Evolutionary conservation across 2,888 invertebrate species (phyloP), one percentile per base, ranked within the genome.

Genomic region (Chesias legatella): DNA sequence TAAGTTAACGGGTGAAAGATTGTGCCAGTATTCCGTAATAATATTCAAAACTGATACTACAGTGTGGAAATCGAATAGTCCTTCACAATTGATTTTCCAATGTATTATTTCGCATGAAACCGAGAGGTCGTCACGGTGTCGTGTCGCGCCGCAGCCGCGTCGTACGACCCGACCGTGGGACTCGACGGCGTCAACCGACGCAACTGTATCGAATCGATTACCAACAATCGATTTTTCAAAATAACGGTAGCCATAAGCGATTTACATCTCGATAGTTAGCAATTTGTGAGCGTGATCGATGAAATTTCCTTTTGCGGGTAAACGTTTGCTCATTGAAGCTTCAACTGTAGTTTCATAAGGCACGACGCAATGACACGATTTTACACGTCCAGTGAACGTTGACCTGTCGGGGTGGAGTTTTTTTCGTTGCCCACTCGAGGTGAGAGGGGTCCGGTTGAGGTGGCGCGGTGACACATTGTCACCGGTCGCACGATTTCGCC

Each of bases 301-400:
- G 81, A 82, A 80, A 83, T 79, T 79, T 79, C 66, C 74, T 74
- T 73, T 79, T 79, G 79, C 81, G 79, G 82, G 71, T 70, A 79
- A 79, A 78, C 73, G 78, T 76, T 71, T 84, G 83, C 63, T 76
- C 83, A 81, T 78, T 78, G 79, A 78, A 79, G 82, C 82, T 79
- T 80, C 78, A 79, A 79, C 75, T 79, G 77, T 78, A 77, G 67
- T 86, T 86, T 86, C 85, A 85, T 85, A 84, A 85, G 77, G 76
- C 83, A 83, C 83, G 79, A 69, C 67, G 69, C 62, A 63, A 66
- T 67, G 65, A 72, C 72, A 71, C 69, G 58, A 67, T 60, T 67
- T 60, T 74, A 69, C 63, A 53, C 60, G 76, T 67, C 85, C 75
- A 74, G 58, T 50, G 6, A 30, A 7, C 3, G 35, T 11, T 70